Evolutionary conservation across 2,888 invertebrate genomes (phyloP).

Genomic region (Polia nebulosa): DNA sequence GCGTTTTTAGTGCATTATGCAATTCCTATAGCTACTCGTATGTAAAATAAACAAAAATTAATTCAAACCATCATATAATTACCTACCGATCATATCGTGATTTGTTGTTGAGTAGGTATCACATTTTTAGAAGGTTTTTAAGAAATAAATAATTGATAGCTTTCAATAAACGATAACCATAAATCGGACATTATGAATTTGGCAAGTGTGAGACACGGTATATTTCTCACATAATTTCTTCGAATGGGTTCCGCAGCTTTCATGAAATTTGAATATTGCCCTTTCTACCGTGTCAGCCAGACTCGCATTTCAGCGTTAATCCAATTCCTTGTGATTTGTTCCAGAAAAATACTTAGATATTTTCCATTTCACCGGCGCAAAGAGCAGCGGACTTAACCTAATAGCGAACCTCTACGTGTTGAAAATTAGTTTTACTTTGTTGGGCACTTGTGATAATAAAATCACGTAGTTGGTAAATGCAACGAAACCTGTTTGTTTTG

Average conservation of each 20-base stretch:
- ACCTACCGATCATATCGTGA: background rate
- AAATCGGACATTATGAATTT: conserved; percentile 7
- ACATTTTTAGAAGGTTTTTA: background rate
- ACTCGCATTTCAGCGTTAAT: conserved; percentile 44
- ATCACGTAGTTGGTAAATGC: conserved; percentile 56
- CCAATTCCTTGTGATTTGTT: conserved; percentile 56
- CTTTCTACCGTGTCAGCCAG: conserved; percentile 40
- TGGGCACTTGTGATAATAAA: conserved; percentile 53
- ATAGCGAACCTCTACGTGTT: conserved; percentile 55
- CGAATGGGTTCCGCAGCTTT: conserved; percentile 38
- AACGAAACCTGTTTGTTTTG: conserved; percentile 52
- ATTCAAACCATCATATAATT: background rate
- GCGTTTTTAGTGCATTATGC: background rate
- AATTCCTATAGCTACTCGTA: background rate
- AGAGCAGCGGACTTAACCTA: conserved; percentile 48
- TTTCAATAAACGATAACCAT: conserved; percentile 12
- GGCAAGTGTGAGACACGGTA: conserved; percentile 13
- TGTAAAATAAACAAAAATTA: background rate
- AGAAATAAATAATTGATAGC: conserved; percentile 6
- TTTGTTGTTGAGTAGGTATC: background rate
- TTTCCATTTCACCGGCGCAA: conserved; percentile 40
- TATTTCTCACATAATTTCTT: conserved; percentile 49
- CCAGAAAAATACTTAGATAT: conserved; percentile 46
- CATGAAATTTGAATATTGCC: conserved; percentile 57
- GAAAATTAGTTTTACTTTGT: conserved; percentile 61